Evolutionary conservation across 2,113 vertebrate genomes (phyloP).

Genomic region (Guaruba guarouba): DNA sequence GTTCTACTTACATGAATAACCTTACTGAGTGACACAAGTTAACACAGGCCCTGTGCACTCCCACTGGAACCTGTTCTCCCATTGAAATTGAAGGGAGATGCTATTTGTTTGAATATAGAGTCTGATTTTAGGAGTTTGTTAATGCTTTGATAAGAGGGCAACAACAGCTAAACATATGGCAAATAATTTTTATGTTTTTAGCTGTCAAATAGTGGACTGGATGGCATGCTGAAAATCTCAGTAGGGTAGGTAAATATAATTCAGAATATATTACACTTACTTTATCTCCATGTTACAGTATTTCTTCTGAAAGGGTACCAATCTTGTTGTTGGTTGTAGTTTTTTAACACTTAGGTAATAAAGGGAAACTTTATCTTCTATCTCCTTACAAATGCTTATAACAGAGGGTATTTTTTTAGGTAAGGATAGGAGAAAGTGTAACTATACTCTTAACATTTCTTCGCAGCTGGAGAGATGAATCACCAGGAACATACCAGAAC

Average conservation of each 20-base stretch:
- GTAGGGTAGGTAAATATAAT: neutral
- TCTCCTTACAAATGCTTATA: neutral
- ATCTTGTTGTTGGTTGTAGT: neutral
- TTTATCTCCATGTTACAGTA: neutral
- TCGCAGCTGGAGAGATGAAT: slow-evolving; percentile 86
- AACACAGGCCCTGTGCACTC: neutral
- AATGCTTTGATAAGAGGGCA: neutral
- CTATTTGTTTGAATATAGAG: neutral
- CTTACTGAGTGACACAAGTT: neutral
- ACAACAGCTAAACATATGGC: neutral
- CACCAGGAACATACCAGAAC: slow-evolving; percentile 81
- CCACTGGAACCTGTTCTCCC: neutral
- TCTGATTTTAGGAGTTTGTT: neutral
- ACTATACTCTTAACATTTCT: slow-evolving; percentile 41
- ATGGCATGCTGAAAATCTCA: slow-evolving; percentile 68
- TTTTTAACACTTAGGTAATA: neutral
- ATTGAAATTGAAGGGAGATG: neutral
- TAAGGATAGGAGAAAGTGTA: neutral
- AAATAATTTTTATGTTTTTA: slow-evolving; percentile 33
- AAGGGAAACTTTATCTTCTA: neutral
- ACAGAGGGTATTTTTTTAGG: neutral
- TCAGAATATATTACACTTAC: neutral
- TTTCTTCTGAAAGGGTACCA: neutral
- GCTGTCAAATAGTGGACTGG: slow-evolving; percentile 87
- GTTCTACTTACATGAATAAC: neutral